phyloP scores from a whole-genome alignment of 37 sponge, comb jelly and placozoan genomes.

The Cladorhizidae sp. region DNA sequence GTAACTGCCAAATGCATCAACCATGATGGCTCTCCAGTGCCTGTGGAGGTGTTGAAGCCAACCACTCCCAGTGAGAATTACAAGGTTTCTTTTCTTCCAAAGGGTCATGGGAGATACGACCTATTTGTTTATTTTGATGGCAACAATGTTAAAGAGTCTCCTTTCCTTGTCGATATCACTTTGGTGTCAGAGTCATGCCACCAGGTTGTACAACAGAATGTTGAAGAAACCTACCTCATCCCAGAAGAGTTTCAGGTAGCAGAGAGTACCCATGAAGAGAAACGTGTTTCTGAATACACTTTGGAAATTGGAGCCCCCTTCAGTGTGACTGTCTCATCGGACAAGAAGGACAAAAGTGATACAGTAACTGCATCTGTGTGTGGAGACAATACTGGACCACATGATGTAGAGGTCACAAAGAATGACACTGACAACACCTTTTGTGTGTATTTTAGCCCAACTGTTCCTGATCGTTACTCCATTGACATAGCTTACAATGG shows the following conservation, averaged over 20 bases:
- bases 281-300: background rate
- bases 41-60: slow-evolving; percentile 31
- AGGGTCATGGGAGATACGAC: slow-evolving; percentile 38
- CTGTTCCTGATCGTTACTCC: slow-evolving; percentile 56
- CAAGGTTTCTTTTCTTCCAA: slow-evolving; percentile 47
- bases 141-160: slow-evolving; percentile 42
- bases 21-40: slow-evolving; percentile 13
- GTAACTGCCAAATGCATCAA: slow-evolving; percentile 33
- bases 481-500: slow-evolving; percentile 40
- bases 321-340: slow-evolving; percentile 17
- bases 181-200: slow-evolving; percentile 21
- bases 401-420: slow-evolving; percentile 1
- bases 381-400: slow-evolving; percentile 54
- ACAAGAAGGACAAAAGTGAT: slow-evolving; percentile 27
- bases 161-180: slow-evolving; percentile 38
- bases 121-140: slow-evolving; percentile 52
- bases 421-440: slow-evolving; percentile 11
- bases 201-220: background rate
- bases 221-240: slow-evolving; percentile 8
- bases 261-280: background rate
- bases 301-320: slow-evolving; percentile 56
- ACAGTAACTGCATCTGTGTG: slow-evolving; percentile 33
- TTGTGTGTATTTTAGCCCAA: slow-evolving; percentile 56
- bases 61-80: slow-evolving; percentile 2
- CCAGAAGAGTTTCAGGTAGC: background rate